Evolutionary conservation across 92 coral and sea anemone genomes (phyloP).

Genomic region (Heteractis magnifica): DNA sequence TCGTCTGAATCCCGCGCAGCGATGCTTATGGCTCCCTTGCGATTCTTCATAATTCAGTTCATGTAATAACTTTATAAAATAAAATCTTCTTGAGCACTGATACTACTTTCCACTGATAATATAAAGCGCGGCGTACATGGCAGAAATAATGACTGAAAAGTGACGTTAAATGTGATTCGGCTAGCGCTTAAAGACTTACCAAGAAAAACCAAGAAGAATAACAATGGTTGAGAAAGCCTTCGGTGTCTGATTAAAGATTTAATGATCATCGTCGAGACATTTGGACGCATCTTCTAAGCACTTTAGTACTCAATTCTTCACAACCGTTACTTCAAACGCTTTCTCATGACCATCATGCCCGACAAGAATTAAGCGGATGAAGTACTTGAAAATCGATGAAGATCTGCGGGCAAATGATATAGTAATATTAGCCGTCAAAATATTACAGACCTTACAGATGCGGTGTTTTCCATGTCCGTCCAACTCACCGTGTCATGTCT

Average conservation of each 20-base stretch:
- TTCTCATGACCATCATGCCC: background rate
- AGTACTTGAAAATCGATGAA: background rate
- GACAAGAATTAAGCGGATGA: background rate
- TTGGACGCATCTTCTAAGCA: background rate
- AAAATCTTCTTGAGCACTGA: background rate
- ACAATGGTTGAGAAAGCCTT: conserved; percentile 6
- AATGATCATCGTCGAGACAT: background rate
- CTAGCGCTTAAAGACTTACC: background rate
- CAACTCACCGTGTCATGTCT: background rate
- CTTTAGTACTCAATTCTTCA: background rate
- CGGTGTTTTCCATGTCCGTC: background rate
- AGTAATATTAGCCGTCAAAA: background rate
- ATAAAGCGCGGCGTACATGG: background rate
- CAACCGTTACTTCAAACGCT: background rate
- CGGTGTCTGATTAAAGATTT: background rate
- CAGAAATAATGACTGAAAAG: background rate
- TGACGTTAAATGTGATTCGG: background rate
- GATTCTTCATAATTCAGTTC: background rate
- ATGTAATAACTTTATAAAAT: background rate
- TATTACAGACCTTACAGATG: background rate
- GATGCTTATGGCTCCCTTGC: too few relatives aligned
- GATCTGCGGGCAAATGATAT: background rate
- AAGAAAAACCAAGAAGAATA: background rate
- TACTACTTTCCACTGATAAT: background rate
- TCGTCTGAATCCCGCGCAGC: conserved; percentile 1